These are phyloP conservation scores for Pseudotriccus pelzelni DNA, from an alignment of 2,797 vertebrate genomes.

Conservation along the genomic window DNA sequence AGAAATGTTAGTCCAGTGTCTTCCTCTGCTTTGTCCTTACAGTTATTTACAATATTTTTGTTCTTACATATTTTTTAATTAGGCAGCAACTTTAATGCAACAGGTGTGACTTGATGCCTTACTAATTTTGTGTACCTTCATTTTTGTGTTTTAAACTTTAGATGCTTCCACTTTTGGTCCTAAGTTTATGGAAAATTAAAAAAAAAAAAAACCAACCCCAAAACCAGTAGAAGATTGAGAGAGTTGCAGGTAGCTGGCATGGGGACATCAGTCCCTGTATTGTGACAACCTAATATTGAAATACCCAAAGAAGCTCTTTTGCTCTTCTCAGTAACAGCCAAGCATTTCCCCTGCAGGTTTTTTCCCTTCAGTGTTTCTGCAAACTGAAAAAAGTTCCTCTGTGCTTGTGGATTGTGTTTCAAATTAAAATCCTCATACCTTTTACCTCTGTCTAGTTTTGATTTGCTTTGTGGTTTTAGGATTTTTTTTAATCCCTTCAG, in stretches of 20 bases:
- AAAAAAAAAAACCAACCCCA: not conserved
- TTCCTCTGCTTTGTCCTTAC: not conserved
- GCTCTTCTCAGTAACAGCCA: not conserved
- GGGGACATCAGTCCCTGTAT: not conserved
- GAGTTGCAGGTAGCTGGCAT: not conserved
- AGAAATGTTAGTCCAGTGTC: not conserved
- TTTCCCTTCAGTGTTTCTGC: not conserved
- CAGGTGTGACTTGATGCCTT: not conserved
- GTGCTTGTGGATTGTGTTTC: not conserved
- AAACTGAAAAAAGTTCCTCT: not conserved
- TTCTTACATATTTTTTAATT: not conserved
- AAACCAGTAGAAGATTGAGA: not conserved
- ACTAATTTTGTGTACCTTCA: not conserved
- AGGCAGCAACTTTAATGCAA: not conserved
- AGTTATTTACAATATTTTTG: not conserved
- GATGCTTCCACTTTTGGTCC: not conserved
- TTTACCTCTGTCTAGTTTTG: not conserved
- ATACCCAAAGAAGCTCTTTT: not conserved
- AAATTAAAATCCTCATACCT: not conserved
- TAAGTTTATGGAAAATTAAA: not conserved
- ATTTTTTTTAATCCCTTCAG: not conserved
- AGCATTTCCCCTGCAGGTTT: not conserved
- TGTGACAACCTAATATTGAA: not conserved
- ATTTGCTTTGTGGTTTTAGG: not conserved
- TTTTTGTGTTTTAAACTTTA: not conserved